A percentile compares a stretch with the other conserved stretches of the same genome.
phyloP scores from a whole-genome alignment of 1,140 invertebrate species.

The Cydia amplana region DNA sequence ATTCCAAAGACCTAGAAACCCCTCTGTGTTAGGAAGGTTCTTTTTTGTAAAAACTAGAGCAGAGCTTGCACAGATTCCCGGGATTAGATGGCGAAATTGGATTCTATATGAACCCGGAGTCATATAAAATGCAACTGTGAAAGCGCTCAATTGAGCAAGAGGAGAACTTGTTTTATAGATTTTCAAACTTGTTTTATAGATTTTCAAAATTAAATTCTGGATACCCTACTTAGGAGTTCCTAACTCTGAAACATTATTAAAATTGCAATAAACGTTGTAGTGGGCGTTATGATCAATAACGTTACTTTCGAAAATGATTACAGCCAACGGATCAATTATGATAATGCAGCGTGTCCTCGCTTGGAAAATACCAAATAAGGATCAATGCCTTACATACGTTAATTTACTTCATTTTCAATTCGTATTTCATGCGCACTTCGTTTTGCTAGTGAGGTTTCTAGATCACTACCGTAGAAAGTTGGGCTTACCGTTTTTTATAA shows the following conservation, averaged over 20 bases:
- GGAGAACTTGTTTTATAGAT: too few species aligned
- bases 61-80: too few species aligned
- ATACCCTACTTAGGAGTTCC: too few species aligned
- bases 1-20: too few species aligned
- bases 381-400: constrained; percentile 11
- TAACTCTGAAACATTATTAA: constrained; percentile 38
- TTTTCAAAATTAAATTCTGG: too few species aligned
- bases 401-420: background rate
- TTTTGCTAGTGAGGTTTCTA: constrained; percentile 7
- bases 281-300: constrained; percentile 26
- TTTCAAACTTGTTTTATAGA: too few species aligned
- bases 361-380: constrained; percentile 4
- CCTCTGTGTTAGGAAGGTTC: too few species aligned
- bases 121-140: too few species aligned
- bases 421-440: constrained; percentile 7
- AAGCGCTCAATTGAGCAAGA: too few species aligned
- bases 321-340: constrained; percentile 18
- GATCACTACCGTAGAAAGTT: background rate
- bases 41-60: too few species aligned
- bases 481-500: background rate
- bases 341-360: constrained; percentile 24
- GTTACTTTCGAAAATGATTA: constrained; percentile 23
- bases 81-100: too few species aligned
- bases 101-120: too few species aligned
- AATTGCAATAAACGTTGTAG: background rate